Percentiles rank a stretch among this genome's conserved stretches.
phyloP scores from a whole-genome alignment of 1,140 invertebrate species.

The Drosophila prosaltans region DNA sequence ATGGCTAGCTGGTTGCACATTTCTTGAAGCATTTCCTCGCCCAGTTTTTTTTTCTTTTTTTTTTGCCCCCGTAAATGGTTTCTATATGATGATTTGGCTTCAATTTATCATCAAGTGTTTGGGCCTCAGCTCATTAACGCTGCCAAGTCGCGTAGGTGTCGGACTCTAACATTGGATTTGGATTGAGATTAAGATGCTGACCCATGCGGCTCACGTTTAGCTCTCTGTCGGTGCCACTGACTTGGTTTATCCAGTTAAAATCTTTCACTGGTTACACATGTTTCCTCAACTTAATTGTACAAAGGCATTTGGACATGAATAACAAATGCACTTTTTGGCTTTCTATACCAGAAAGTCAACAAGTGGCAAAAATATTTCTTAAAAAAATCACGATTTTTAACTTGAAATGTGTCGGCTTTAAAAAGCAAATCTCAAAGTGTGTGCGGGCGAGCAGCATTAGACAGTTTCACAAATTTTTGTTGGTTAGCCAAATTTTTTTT shows the following conservation, averaged over 20 bases:
- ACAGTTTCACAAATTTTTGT: slow-evolving; percentile 40
- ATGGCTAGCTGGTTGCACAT: slow-evolving; percentile 17
- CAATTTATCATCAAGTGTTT: slow-evolving; percentile 75
- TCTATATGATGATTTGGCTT: slow-evolving; percentile 27
- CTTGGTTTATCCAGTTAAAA: slow-evolving; percentile 11
- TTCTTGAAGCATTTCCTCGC: slow-evolving; percentile 4
- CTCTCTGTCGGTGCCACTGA: background rate
- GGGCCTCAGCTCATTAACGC: slow-evolving; percentile 67
- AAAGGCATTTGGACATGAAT: slow-evolving; percentile 32
- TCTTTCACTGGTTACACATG: slow-evolving; percentile 34
- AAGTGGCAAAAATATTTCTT: slow-evolving; percentile 71
- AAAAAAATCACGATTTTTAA: slow-evolving; percentile 73
- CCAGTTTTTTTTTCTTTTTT: background rate
- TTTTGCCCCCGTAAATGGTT: background rate
- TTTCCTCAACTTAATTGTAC: slow-evolving; percentile 46
- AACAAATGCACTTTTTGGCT: slow-evolving; percentile 42
- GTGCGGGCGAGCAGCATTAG: slow-evolving; percentile 22
- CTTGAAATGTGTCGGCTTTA: slow-evolving; percentile 44
- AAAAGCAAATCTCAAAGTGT: background rate
- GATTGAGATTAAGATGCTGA: slow-evolving; percentile 47
- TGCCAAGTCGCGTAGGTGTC: slow-evolving; percentile 54
- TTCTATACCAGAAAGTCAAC: slow-evolving; percentile 27
- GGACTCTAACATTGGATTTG: slow-evolving; percentile 21
- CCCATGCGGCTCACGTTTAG: slow-evolving; percentile 62
- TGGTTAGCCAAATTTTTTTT: slow-evolving; percentile 47